These are phyloP conservation scores for Isichthys henryi DNA, from an alignment of 2,113 vertebrate genomes.

Conservation along the genomic window DNA sequence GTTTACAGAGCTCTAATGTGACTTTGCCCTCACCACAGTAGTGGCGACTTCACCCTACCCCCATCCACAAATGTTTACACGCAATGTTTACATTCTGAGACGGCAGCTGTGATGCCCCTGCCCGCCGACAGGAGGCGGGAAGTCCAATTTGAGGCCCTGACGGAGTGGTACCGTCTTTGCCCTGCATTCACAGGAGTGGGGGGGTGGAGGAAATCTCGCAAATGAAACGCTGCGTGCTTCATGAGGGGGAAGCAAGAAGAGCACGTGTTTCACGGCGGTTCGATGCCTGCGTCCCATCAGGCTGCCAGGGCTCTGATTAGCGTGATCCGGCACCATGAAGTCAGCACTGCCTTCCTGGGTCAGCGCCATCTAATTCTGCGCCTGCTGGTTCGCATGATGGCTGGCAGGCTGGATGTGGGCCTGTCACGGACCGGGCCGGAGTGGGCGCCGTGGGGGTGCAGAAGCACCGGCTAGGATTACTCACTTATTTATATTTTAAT, in stretches of 20 bases:
- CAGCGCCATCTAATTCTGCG: conserved; percentile 15
- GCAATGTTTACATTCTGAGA: background rate
- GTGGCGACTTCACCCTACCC: background rate
- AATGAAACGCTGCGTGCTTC: background rate
- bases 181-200: background rate
- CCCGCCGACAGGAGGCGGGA: background rate
- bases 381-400: background rate
- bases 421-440: background rate
- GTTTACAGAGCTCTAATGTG: background rate
- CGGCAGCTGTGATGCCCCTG: conserved; percentile 5
- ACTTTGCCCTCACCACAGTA: background rate
- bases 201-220: background rate
- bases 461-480: background rate
- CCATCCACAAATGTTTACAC: background rate
- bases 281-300: background rate
- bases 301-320: conserved; percentile 32
- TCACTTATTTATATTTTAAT: background rate
- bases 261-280: background rate
- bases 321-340: conserved; percentile 15
- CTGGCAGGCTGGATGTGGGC: background rate
- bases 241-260: conserved; percentile 35
- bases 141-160: conserved; percentile 39
- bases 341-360: conserved; percentile 10
- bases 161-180: background rate
- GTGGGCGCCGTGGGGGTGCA: background rate